Evolutionary conservation across 2,113 vertebrate species (phyloP).

Genomic region (Cacatua alba): DNA sequence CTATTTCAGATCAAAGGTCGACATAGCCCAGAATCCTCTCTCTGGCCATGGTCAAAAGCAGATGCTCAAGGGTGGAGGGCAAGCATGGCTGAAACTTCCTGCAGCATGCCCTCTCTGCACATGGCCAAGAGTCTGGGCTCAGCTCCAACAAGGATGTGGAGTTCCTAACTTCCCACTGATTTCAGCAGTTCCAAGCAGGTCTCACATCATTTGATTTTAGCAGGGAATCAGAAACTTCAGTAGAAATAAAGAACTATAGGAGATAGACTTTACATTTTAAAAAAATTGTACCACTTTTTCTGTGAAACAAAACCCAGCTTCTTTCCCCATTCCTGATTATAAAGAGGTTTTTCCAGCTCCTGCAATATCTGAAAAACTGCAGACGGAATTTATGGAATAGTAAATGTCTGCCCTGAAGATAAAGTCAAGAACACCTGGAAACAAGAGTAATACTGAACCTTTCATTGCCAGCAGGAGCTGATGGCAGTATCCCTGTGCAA

Average conservation of each 20-base stretch:
- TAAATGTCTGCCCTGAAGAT: neutral
- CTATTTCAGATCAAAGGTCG: neutral
- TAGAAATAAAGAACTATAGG: neutral
- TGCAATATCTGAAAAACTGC: neutral
- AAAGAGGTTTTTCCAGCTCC: neutral
- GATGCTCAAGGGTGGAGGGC: constrained; percentile 2
- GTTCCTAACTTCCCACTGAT: neutral
- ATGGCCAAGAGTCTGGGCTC: neutral
- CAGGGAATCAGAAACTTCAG: constrained; percentile 12
- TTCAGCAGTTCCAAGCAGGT: constrained; percentile 1
- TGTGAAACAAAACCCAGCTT: neutral
- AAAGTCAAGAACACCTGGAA: constrained; percentile 11
- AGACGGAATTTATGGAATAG: neutral
- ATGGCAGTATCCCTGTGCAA: neutral
- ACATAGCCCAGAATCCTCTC: neutral
- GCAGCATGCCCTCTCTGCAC: neutral
- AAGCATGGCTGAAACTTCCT: neutral
- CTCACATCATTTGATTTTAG: neutral
- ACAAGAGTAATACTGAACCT: neutral
- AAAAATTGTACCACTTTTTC: neutral
- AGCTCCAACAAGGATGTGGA: constrained; percentile 7
- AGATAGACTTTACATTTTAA: neutral
- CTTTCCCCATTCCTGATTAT: neutral
- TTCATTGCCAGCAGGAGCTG: neutral
- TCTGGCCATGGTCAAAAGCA: neutral